Base-by-base conservation (phyloP, 2,113 vertebrate species). In the Osmerus mordax region DNA sequence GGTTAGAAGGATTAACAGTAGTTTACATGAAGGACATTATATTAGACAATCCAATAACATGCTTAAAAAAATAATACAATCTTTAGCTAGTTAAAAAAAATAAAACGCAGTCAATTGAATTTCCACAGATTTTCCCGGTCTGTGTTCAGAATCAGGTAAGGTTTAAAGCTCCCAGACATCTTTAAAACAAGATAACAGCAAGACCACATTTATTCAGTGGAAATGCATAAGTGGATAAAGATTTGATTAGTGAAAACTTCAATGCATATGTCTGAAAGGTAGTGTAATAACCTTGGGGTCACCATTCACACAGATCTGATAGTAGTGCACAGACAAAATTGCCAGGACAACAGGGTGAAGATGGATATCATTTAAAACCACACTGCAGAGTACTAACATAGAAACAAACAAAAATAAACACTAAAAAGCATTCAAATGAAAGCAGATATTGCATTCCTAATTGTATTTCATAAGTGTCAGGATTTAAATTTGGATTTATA, bases 21-120 rank as follows among this genome's bases (percentile, higher is more conserved):
- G 82, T 81, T 72, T 65, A 73, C 61, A 69, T 25, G 72, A 70
- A 65, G 70, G 65, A 81, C 70, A n/a, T 12, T 3, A 65, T 21
- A 52, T 67, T 69, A 75, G 23, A 75, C 21, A 62, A 7, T 58
- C 67, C 65, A 28, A 84, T 63, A 75, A 85, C 81, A 78, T 79
- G 78, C 80, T 82, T 74, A 58, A 64, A 71, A 77, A 73, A 67
- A 67, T n/a, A 2, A 72, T 88, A 90, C 85, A 90, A 89, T 88
- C 85, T 86, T 88, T 65, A 82, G 86, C 83, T 85, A 78, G 80
- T 78, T 80, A 47, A 73, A 47, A 36, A 75, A 67, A 74, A 21
- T 36, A 79, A 56, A 67, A 66, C 68, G 21, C 29, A 56, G 52
- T 73, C 76, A 74, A 64, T 52, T 77, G 80, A 64, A 32, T 74